These are phyloP conservation scores for Halcyon smyrnensis DNA, from an alignment of 2,797 vertebrate genomes.

Conservation along the genomic window DNA sequence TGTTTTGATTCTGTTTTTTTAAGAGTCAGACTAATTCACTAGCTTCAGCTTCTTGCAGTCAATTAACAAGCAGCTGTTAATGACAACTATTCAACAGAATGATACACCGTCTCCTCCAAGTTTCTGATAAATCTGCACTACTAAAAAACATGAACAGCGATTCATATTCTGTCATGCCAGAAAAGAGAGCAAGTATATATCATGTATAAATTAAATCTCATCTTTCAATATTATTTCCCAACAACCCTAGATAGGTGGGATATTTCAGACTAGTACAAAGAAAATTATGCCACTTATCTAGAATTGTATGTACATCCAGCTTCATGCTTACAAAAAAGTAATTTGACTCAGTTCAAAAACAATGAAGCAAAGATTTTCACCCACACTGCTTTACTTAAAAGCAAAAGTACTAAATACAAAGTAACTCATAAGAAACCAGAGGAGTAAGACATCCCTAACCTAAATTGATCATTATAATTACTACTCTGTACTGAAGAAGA, in stretches of 20 bases:
- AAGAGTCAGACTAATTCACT: neutral
- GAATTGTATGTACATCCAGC: neutral
- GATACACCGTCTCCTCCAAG: accelerated
- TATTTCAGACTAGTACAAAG: neutral
- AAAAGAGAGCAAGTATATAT: neutral
- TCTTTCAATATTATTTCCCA: neutral
- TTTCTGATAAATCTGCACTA: neutral
- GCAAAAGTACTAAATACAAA: neutral
- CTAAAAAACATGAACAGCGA: neutral
- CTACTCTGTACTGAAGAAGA: neutral
- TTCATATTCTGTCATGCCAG: neutral
- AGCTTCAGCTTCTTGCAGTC: neutral
- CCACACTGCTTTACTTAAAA: neutral
- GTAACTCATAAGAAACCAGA: neutral
- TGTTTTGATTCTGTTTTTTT: neutral
- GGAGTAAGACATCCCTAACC: neutral
- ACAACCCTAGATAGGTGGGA: neutral
- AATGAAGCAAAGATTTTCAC: neutral
- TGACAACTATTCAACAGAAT: neutral
- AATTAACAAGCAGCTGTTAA: neutral
- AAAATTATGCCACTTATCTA: neutral
- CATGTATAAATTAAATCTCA: neutral
- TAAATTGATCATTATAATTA: neutral
- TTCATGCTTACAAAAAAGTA: neutral
- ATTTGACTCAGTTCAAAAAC: neutral